Base-by-base conservation (phyloP, 2,113 vertebrate species). In the Brienomyrus longianalis region DNA sequence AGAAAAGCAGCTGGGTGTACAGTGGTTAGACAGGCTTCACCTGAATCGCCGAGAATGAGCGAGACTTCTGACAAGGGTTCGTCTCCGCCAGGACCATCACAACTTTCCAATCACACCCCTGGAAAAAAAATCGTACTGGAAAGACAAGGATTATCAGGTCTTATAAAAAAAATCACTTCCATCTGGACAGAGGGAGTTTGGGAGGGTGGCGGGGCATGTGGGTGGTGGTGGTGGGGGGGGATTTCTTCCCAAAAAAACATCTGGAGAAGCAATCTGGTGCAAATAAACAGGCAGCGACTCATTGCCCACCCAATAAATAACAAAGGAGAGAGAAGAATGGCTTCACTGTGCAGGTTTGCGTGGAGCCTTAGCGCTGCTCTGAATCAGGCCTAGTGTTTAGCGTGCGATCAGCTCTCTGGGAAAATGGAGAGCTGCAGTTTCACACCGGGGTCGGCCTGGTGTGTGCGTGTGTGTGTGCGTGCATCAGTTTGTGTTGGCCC, bases 231-330 rank as follows among this genome's bases (percentile, higher is more conserved):
- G 90, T 86, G 84, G 89, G 51, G 89, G 89, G 91, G 89, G 93
- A 93, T 91, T 95, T 93, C 91, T 94, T 93, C 91, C 91, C 92
- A 92, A 91, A 93, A 92, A 94, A 95, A 95, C 95, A 96, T 96
- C 95, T 96, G 95, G 95, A 96, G 94, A 93, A 96, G 94, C 95
- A 96, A 96, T 96, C 94, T 96, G 95, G 93, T 93, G 93, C 94
- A 95, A 95, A 95, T 94, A 95, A 95, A 94, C 94, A 94, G 91
- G 93, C 95, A 94, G 93, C 91, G 66, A 94, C 90, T 95, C 92
- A 92, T 93, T 95, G 94, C 93, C 93, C 94, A 96, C 95, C 93
- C 93, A 95, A 95, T 96, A 95, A 96, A 95, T 95, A 96, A 96
- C 91, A 92, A 89, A 88, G 77, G 84, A 90, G 90, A 90, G 91